phyloP scores from a whole-genome alignment of 2,888 invertebrate species.

The Sinopyrophorus schimmeli region DNA sequence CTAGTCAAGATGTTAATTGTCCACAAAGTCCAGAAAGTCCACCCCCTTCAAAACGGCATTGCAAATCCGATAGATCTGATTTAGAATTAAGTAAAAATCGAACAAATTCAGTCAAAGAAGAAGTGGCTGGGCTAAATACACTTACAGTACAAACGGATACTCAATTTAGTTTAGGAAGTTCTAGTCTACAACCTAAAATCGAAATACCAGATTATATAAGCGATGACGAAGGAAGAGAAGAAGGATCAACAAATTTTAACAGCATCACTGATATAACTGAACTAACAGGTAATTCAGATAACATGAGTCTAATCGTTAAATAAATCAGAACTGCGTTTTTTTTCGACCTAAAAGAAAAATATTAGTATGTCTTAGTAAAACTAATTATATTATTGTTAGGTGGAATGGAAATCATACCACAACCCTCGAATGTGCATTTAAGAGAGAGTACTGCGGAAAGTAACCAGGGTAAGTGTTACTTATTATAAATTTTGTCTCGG shows the following conservation, averaged over 20 bases:
- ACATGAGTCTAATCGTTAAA: too few relatives aligned
- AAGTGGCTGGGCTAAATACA: conserved; percentile 46
- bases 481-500: conserved; percentile 11
- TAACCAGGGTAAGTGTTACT: conserved; percentile 43
- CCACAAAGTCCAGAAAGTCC: conserved; percentile 40
- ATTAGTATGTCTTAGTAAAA: not conserved
- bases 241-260: conserved; percentile 42
- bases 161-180: conserved; percentile 21
- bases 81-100: conserved; percentile 40
- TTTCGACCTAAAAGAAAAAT: too few relatives aligned
- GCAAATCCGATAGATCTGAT: conserved; percentile 44
- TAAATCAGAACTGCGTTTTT: too few relatives aligned
- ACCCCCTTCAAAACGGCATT: conserved; percentile 46
- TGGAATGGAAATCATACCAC: conserved; percentile 54
- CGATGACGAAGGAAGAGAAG: conserved; percentile 60
- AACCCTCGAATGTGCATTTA: conserved; percentile 43
- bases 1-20: conserved; percentile 50
- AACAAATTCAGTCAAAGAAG: conserved; percentile 36
- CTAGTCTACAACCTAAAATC: conserved; percentile 22
- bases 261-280: conserved; percentile 44
- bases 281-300: conserved; percentile 45
- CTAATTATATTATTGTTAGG: conserved; percentile 40
- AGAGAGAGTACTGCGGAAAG: conserved; percentile 46
- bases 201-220: conserved; percentile 68
- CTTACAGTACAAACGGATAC: conserved; percentile 46